Evolutionary conservation across 2,113 vertebrate genomes (phyloP), one percentile per base, ranked within the genome.

Genomic region (Corythoichthys haematopterus): DNA sequence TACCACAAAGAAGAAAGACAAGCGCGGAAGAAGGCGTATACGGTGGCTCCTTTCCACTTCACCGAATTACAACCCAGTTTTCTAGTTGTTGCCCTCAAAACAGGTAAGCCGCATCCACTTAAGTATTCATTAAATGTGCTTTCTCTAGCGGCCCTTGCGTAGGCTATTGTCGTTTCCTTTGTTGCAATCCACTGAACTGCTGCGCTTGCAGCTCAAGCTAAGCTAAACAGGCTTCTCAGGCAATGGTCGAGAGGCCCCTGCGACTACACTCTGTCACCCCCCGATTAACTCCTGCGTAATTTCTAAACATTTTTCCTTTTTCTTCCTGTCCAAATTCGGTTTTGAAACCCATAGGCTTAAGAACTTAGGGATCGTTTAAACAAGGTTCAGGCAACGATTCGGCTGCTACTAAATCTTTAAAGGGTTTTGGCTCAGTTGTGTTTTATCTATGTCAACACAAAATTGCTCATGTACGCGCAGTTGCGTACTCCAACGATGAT

Each of bases 21-120:
- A 43, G 43, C 60, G 20, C 60, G 43, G 57, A 33, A 69, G 80
- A 75, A 83, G 77, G 80, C 43, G 83, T 79, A 76, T 75, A 55
- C 8, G 47, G 12, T 50, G 72, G 71, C 35, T 43, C 40, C 33
- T 14, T 9, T 70, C 5, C 55, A 7, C 56, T 33, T 57, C 37
- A 40, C 3, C 8, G 57, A 71, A 57, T 12, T 78, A 65, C 35
- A 82, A 50, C 75, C 71, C 16, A 76, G 71, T 87, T 68, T 80
- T 87, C 48, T 84, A 33, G 3, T 71, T 69, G 71, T 45, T 84
- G 3, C 64, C 70, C 48, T 0, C 33, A 75, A 85, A 90, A 81
- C 85, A 84, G 88, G 88, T 89, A 85, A 33, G 48, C 4, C 6
- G 10, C 5, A 11, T 40, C 7, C n/a, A 46, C 28, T 4, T 6